phyloP scores from a whole-genome alignment of 1,140 invertebrate genomes.

The Apis cerana region DNA sequence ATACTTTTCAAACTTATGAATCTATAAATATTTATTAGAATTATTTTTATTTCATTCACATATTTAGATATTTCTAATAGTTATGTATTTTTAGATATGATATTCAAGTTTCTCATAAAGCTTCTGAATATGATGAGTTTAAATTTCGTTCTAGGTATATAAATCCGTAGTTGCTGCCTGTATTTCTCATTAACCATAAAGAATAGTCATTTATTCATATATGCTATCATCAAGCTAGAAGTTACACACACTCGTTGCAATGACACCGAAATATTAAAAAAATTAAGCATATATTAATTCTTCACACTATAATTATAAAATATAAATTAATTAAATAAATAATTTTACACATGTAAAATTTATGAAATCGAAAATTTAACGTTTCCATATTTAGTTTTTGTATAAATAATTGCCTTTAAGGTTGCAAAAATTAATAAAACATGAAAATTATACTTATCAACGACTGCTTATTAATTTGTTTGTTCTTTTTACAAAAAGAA shows the following conservation, averaged over 20 bases:
- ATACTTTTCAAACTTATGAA: too few relatives aligned
- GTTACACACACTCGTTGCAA: background rate
- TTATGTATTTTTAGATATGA: too few relatives aligned
- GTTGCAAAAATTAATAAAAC: too few relatives aligned
- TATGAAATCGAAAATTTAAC: too few relatives aligned
- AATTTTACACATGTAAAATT: background rate
- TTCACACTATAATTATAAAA: background rate
- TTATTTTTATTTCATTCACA: too few relatives aligned
- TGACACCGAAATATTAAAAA: background rate
- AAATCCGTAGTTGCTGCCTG: constrained; percentile 47
- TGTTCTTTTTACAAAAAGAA: too few relatives aligned
- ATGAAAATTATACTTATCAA: too few relatives aligned
- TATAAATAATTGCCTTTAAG: too few relatives aligned
- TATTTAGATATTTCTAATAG: too few relatives aligned
- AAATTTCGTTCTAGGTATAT: constrained; percentile 27
- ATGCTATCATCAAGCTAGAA: constrained; percentile 31
- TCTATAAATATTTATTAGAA: too few relatives aligned
- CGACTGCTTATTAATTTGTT: too few relatives aligned
- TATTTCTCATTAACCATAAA: constrained; percentile 55
- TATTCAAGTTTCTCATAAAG: constrained; percentile 26
- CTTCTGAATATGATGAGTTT: background rate
- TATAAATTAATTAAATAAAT: background rate
- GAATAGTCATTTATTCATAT: constrained; percentile 48
- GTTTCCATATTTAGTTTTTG: too few relatives aligned
- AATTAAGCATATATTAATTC: background rate